A percentile compares a stretch with the other conserved stretches of the same genome.
Conservation (phyloP, 2,113 vertebrate genomes). For the rabbit (Oryctolagus cuniculus) region DNA sequence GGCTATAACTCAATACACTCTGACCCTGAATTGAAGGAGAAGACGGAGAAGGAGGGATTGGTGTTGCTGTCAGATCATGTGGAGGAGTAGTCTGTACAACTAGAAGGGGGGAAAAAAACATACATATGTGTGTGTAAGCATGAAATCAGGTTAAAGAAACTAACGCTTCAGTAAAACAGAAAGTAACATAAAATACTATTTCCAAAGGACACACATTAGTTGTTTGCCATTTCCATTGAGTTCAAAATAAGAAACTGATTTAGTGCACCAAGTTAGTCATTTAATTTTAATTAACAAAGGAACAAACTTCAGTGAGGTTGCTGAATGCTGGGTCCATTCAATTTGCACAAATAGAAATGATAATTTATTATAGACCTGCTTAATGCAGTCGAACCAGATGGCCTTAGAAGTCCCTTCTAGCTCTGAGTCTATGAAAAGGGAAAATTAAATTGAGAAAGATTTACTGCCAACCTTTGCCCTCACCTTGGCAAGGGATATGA, state of each 20-base stretch:
- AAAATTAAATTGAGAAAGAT: conserved; percentile 62
- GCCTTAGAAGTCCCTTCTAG: conserved; percentile 23
- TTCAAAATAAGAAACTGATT: conserved; percentile 58
- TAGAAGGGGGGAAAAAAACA: conserved; percentile 76
- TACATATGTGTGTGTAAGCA: not conserved
- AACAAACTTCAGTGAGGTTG: conserved; percentile 20
- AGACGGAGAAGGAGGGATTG: conserved; percentile 86
- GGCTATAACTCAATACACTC: conserved; percentile 96
- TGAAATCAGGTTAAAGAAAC: conserved; percentile 31
- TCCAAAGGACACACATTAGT: conserved; percentile 29
- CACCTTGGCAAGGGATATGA: conserved; percentile 48
- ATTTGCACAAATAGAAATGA: conserved; percentile 35
- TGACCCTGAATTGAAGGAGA: conserved; percentile 94
- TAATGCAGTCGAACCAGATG: conserved; percentile 49
- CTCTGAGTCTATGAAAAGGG: conserved; percentile 50
- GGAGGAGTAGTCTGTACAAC: conserved; percentile 91
- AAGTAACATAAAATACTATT: conserved; percentile 27
- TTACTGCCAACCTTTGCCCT: not conserved
- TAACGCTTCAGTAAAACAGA: not conserved
- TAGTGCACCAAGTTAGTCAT: conserved; percentile 9
- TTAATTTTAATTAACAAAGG: conserved; percentile 58
- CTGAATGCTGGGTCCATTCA: conserved; percentile 12
- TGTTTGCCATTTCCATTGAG: conserved; percentile 35
- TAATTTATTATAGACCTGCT: conserved; percentile 43
- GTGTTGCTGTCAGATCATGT: conserved; percentile 88